phyloP scores from a whole-genome alignment of 1,140 invertebrate species.

The Colletes latitarsis region DNA sequence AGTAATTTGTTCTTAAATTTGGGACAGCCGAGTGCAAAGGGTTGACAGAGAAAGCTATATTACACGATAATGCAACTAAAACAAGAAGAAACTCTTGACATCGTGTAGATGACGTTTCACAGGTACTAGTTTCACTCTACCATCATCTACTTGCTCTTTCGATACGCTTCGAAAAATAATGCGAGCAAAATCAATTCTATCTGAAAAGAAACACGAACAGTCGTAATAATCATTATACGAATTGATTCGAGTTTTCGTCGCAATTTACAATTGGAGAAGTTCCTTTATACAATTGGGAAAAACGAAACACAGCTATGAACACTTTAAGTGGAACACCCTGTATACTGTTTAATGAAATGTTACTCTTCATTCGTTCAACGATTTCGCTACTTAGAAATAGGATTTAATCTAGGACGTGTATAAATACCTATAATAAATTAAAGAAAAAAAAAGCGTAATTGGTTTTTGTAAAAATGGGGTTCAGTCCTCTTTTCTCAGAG shows the following conservation, averaged over 20 bases:
- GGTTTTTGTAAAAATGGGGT: not conserved
- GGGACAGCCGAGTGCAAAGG: too few relatives aligned
- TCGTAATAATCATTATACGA: slow-evolving; percentile 27
- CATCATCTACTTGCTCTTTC: not conserved
- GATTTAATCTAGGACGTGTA: not conserved
- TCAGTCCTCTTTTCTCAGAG: not conserved
- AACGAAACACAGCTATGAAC: slow-evolving; percentile 42
- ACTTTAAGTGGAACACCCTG: slow-evolving; percentile 58
- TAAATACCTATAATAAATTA: slow-evolving; percentile 27
- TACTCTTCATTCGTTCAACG: not conserved
- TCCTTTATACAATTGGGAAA: slow-evolving; percentile 45
- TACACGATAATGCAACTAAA: not conserved
- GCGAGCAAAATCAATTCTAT: not conserved
- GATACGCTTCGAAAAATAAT: not conserved
- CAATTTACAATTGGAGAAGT: slow-evolving; percentile 27
- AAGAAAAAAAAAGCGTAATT: slow-evolving; percentile 9
- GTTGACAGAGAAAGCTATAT: not conserved
- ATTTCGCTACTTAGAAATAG: slow-evolving; percentile 23
- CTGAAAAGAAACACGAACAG: not conserved
- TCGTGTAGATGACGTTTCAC: slow-evolving; percentile 24
- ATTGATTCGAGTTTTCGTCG: slow-evolving; percentile 18
- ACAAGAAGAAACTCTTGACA: not conserved
- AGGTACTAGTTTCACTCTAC: slow-evolving; percentile 24
- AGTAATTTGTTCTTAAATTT: too few relatives aligned
- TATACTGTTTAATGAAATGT: slow-evolving; percentile 47